Base-by-base conservation (phyloP, 2,888 invertebrate genomes). In the Sinhomidia bicolor region DNA sequence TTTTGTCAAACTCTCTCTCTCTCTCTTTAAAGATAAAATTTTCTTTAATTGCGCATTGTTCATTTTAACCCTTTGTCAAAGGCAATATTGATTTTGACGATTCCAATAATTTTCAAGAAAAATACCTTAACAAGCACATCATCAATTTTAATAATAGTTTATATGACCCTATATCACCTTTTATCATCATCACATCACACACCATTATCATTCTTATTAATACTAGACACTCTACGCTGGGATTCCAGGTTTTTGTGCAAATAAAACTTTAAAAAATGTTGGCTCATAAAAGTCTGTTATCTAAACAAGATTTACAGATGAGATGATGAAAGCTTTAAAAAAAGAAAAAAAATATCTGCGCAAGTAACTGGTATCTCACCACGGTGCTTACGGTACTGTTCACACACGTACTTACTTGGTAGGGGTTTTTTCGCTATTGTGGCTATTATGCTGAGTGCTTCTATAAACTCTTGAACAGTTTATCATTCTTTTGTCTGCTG, bases 221-320 rank as follows among this genome's bases (percentile, higher is more conserved):
- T n/a, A n/a, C n/a, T n/a, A n/a, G n/a, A n/a, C n/a, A n/a, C n/a
- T n/a, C 10, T 41, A 41, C 10, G 57, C 12, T 57, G 57, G 3
- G 9, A 62, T 65, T 65, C 32, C 32, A 65, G 65, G 36, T 36
- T 65, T 36, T 65, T 65, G 1, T 10, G 62, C 14, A 14, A 65
- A 32, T 26, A 65, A 32, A 32, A 32, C n/a, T 20, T 32, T 4
- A 29, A 65, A n/a, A 65, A 36, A 26, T 71, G 41, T 3, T 29
- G 62, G 3, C 29, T 71, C 36, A 23, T 71, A 36, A 71, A 71
- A 41, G 20, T 71, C 36, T 36, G 1, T 71, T 71, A 71, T 41
- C 68, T 7, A 41, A 71, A 71, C 68, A 71, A 71, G 68, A 71
- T 71, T 71, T 71, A 41, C 17, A 4, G 36, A 29, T 41, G 65